Conservation (phyloP, 2,797 vertebrate species). For the Morelia viridis region DNA sequence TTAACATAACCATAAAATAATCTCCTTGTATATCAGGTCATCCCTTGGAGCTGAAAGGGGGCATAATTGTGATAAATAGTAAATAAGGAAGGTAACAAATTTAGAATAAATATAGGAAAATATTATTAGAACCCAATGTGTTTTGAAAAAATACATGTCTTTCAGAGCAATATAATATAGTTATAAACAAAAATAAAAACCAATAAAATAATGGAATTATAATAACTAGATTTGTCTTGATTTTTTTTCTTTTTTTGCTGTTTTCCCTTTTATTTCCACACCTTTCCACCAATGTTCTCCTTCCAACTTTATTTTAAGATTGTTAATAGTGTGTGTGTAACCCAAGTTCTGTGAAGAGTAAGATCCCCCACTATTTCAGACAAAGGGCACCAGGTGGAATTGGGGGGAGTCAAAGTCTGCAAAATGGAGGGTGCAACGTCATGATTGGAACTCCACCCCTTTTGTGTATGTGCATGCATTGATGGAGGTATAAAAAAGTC, state of each 20-base stretch:
- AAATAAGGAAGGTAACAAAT: background rate
- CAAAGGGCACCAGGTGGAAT: too few species aligned
- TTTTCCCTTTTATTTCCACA: background rate
- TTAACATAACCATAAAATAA: background rate
- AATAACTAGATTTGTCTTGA: background rate
- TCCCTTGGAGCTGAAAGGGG: background rate
- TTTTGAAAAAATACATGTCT: background rate
- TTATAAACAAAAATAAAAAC: too few species aligned
- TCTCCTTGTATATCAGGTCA: background rate
- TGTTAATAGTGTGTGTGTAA: background rate
- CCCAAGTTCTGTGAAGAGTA: background rate
- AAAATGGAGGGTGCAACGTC: too few species aligned
- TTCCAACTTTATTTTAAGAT: background rate
- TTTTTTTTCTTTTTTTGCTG: background rate
- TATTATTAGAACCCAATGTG: background rate
- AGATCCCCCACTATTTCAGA: background rate
- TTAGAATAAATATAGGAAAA: background rate
- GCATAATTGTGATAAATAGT: background rate
- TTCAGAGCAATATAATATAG: background rate
- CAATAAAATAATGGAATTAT: background rate
- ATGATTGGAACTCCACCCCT: too few species aligned
- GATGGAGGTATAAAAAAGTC: too few species aligned
- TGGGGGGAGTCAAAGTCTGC: too few species aligned
- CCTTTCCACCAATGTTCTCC: background rate
- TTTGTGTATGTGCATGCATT: too few species aligned